A percentile compares a stretch with the other conserved stretches of the same genome.
Evolutionary conservation across 2,113 vertebrate species (phyloP).

Genomic region (Phainopepla nitens): DNA sequence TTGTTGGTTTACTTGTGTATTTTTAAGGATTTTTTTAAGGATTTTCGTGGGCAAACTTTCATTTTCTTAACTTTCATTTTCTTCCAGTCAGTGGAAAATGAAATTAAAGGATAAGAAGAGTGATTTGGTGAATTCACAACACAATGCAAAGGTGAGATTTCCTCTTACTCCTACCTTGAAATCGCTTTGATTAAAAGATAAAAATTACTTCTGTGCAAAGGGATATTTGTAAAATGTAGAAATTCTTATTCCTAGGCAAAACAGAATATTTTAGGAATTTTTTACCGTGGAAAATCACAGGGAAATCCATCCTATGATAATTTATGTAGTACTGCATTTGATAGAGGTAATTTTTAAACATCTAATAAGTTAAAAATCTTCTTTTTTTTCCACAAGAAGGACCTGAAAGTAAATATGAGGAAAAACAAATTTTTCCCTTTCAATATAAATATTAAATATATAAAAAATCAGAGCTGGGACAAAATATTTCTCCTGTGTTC

Average conservation of each 20-base stretch:
- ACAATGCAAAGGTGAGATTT: background rate
- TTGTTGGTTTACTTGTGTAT: background rate
- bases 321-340: background rate
- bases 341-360: background rate
- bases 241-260: background rate
- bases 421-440: background rate
- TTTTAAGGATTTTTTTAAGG: no score
- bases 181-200: background rate
- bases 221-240: background rate
- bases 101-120: background rate
- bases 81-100: background rate
- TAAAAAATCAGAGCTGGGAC: background rate
- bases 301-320: background rate
- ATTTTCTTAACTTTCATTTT: background rate
- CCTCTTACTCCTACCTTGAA: background rate
- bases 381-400: background rate
- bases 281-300: background rate
- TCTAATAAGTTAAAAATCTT: background rate
- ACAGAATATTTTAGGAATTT: background rate
- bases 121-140: background rate
- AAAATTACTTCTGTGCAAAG: background rate
- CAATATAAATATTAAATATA: background rate
- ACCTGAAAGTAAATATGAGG: background rate
- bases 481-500: background rate
- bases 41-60: no score